Conservation (phyloP, 2,797 vertebrate species). For the Prionace glauca region DNA sequence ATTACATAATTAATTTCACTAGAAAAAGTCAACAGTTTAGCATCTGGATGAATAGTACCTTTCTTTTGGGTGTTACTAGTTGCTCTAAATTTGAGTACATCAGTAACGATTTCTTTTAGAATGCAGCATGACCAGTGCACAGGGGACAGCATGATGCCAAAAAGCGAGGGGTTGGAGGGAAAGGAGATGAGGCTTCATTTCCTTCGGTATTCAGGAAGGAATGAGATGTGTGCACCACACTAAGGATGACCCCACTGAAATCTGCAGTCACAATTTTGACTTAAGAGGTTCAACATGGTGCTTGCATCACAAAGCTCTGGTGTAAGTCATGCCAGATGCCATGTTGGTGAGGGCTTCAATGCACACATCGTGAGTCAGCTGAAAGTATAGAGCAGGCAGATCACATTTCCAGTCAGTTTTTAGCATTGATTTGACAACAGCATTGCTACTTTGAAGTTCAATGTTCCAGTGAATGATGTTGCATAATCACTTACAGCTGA, state of each 20-base stretch:
- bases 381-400: background rate
- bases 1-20: background rate
- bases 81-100: background rate
- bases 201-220: background rate
- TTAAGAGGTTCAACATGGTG: background rate
- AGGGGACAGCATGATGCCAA: background rate
- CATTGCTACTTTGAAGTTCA: background rate
- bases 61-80: too few relatives aligned
- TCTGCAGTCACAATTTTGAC: background rate
- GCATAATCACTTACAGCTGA: background rate
- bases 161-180: too few relatives aligned
- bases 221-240: background rate
- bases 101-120: background rate
- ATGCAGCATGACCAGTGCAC: background rate
- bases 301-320: background rate
- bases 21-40: background rate
- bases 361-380: background rate
- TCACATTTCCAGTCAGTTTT: background rate
- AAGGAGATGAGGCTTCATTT: background rate
- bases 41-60: too few relatives aligned
- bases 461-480: background rate
- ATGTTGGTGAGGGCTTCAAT: background rate
- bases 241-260: background rate
- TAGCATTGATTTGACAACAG: background rate
- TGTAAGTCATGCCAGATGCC: background rate